Evolutionary conservation across 2,113 vertebrate genomes (phyloP), one percentile per base, ranked within the genome.

Genomic region (Atherinomorus stipes): DNA sequence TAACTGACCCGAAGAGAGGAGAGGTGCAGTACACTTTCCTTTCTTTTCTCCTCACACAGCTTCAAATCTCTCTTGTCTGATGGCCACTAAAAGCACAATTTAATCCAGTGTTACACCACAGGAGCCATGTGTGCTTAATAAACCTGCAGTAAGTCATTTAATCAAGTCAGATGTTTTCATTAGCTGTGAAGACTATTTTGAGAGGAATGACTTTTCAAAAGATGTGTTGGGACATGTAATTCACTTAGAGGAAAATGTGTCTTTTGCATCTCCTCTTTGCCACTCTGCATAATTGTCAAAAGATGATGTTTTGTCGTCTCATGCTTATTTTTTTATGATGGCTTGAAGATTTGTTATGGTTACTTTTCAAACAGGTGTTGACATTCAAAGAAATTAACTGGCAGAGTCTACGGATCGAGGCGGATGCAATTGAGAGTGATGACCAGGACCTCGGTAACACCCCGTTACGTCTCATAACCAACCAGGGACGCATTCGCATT

Each of bases 311-410:
- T n/a, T 75, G 49, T 13, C 37, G 11, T 34, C 64, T 47, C 66
- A 47, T 61, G 12, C 8, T 38, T n/a, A n/a, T n/a, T 16, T 38
- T 38, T 42, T 59, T 8, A 40, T 47, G 34, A n/a, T 9, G 42
- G 11, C 22, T 49, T 52, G 8, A 50, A 50, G 13, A 7, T 53
- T 50, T 62, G 0, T n/a, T 28, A 4, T 26, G 10, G n/a, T 58
- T 63, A 7, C 72, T 80, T 86, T 74, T 52, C 15, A 50, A 70
- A 28, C 81, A 99, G 98, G 98, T 99, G 83, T 88, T 99, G 85
- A 99, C 97, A 0, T 99, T 99, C 91, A 99, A 99, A 89, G 97
- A 99, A 92, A 96, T 99, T 69, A 98, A 96, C 86, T 99, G 98
- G 98, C 98, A 99, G 91, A 98, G 96, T 34, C 93, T 99, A 66